Conservation (phyloP, 1,140 invertebrate species). For the Plectrocnemia conspersa region DNA sequence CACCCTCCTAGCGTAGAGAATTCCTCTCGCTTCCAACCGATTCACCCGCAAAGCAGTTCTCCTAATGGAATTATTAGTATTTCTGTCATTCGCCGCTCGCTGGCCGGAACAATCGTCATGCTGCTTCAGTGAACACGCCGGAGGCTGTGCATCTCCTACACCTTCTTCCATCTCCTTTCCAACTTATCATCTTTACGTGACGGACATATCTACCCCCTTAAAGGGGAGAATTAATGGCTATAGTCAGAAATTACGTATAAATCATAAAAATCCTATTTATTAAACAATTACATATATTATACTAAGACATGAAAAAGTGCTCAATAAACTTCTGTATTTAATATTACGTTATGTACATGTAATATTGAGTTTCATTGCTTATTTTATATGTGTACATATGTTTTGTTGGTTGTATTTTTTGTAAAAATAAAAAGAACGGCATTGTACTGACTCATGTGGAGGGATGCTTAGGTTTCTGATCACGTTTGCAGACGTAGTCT, state of each 20-base stretch:
- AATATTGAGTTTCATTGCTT: slow-evolving; percentile 11
- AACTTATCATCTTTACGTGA: no score
- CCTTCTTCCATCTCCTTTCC: slow-evolving; percentile 13
- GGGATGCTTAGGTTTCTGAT: slow-evolving; percentile 10
- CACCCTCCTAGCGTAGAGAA: background rate
- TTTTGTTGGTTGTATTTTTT: slow-evolving; percentile 7
- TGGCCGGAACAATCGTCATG: slow-evolving; percentile 31
- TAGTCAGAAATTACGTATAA: no score
- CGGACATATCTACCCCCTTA: no score
- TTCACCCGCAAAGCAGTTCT: background rate
- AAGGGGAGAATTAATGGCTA: no score
- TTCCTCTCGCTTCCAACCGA: slow-evolving; percentile 5
- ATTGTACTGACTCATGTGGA: slow-evolving; percentile 3
- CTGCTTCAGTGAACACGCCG: slow-evolving; percentile 28
- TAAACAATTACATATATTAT: no score
- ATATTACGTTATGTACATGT: no score
- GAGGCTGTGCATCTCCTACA: background rate
- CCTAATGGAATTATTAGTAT: slow-evolving; percentile 36
- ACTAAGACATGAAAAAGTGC: no score
- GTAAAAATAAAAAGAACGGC: slow-evolving; percentile 17
- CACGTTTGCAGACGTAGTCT: slow-evolving; percentile 19
- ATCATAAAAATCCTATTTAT: no score
- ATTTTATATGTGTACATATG: background rate
- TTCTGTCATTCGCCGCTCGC: slow-evolving; percentile 33
- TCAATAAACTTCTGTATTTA: no score